Base-by-base conservation (phyloP, 37 sponge, comb jelly and placozoan genomes). In the Spongilla lacustris region DNA sequence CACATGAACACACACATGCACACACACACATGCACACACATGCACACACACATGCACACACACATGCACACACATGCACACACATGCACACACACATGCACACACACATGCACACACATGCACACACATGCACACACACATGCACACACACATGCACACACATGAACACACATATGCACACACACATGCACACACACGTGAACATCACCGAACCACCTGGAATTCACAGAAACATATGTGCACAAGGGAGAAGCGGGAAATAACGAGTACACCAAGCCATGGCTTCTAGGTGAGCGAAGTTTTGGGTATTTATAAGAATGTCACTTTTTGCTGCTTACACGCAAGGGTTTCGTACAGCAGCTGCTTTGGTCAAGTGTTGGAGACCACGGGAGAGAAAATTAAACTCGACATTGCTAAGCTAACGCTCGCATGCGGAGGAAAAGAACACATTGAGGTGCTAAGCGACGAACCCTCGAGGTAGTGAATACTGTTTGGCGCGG, bases 201-300 rank as follows among this genome's bases (percentile, higher is more conserved):
- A 6, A 58, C 86, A 11, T 71, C 71, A 17, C 94, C 94, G 0
- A 67, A 83, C 46, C 94, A 94, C 68, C 79, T 94, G 24, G 94
- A 94, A 38, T 33, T 81, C 38, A 85, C 90, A 36, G 85, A 87
- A 26, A 12, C 28, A 27, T 94, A 94, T 73, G 66, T 69, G 6
- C 94, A 94, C 38, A 73, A 87, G 29, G 94, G 94, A 50, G 84
- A 79, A 22, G 58, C 80, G 68, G 66, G 72, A 14, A 35, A 50
- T 24, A 29, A 9, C 3, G 41, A 31, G 13, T 91, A 71, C 27
- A 26, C 25, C 73, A 67, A 27, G 49, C 83, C 87, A 19, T 91
- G 91, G 91, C n/a, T 74, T 31, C 19, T 81, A 4, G 25, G 38
- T 78, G 28, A 10, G 66, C 3, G 38, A 33, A 0, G 28, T 22